A percentile compares a stretch with the other conserved stretches of the same genome.
Evolutionary conservation across 2,888 invertebrate species (phyloP).

Genomic region (Hyalella azteca): DNA sequence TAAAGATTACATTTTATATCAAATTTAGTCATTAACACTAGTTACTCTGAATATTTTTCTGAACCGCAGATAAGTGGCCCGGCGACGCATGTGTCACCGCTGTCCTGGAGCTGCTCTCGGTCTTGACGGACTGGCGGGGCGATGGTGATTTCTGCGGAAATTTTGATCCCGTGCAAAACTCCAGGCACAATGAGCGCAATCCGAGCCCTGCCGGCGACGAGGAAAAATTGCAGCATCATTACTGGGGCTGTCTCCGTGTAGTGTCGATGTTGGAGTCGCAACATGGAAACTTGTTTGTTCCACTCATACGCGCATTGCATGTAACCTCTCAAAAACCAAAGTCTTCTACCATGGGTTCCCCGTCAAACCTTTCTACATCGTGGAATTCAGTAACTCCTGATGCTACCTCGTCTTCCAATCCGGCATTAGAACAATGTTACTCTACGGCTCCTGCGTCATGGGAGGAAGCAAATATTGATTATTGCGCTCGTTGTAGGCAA

Average conservation of each 20-base stretch:
- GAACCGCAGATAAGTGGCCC: not conserved
- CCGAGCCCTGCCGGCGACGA: no score
- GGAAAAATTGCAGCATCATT: not conserved
- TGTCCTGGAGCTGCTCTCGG: not conserved
- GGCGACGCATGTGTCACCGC: not conserved
- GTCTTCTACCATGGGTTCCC: not conserved
- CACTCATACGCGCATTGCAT: not conserved
- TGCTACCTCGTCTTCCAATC: not conserved
- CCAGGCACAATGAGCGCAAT: no score
- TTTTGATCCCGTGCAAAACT: no score
- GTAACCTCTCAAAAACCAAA: not conserved
- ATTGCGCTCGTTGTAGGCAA: not conserved
- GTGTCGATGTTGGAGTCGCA: not conserved
- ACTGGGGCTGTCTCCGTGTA: constrained; percentile 16
- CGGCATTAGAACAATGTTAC: no score
- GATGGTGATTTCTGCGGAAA: no score
- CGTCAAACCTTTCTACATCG: no score
- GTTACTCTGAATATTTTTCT: no score
- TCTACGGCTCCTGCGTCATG: not conserved
- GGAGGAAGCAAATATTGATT: not conserved
- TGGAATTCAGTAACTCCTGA: no score
- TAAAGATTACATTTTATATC: no score
- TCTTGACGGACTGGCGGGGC: not conserved
- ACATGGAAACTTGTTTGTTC: not conserved
- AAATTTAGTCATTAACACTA: no score